Evolutionary conservation across 2,113 vertebrate species (phyloP).

Genomic region (Rhabdomys dilectus): DNA sequence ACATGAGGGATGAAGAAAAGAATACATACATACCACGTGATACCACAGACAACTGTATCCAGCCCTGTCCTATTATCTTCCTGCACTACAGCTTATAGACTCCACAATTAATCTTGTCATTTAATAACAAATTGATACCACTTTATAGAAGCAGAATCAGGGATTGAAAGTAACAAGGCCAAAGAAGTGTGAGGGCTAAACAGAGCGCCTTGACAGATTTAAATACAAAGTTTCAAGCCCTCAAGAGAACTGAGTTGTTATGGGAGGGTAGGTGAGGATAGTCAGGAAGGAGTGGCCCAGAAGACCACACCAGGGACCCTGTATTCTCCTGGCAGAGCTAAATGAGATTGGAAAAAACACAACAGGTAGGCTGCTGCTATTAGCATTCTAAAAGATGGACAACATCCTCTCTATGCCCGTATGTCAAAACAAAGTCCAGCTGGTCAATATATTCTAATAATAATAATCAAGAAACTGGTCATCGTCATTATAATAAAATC

Average conservation of each 20-base stretch:
- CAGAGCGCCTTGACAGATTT: conserved; percentile 42
- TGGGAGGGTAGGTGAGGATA: conserved; percentile 18
- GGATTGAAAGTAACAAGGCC: conserved; percentile 56
- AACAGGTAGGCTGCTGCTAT: conserved; percentile 68
- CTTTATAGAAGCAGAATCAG: conserved; percentile 54
- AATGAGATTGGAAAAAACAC: conserved; percentile 57
- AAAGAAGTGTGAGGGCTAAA: conserved; percentile 13
- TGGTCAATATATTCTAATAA: conserved; percentile 67
- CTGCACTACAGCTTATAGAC: conserved; percentile 36
- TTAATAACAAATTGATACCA: conserved; percentile 52
- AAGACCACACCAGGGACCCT: conserved; percentile 70
- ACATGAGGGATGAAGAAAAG: conserved; percentile 64
- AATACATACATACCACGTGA: conserved; percentile 52
- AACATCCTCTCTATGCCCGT: conserved; percentile 68
- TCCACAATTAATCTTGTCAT: conserved; percentile 54
- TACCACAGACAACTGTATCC: conserved; percentile 43
- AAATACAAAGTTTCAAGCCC: conserved; percentile 56
- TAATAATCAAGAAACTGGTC: conserved; percentile 67
- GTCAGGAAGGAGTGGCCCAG: conserved; percentile 55
- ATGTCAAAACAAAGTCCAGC: conserved; percentile 70
- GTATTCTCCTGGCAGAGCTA: conserved; percentile 67
- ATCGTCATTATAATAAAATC: conserved; percentile 66
- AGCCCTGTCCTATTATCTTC: conserved; percentile 47
- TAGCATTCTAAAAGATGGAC: conserved; percentile 69
- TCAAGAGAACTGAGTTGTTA: conserved; percentile 35